Percentiles rank a stretch among this genome's conserved stretches.
Evolutionary conservation across 1,140 invertebrate genomes (phyloP).

Genomic region (Drosophila parvula): DNA sequence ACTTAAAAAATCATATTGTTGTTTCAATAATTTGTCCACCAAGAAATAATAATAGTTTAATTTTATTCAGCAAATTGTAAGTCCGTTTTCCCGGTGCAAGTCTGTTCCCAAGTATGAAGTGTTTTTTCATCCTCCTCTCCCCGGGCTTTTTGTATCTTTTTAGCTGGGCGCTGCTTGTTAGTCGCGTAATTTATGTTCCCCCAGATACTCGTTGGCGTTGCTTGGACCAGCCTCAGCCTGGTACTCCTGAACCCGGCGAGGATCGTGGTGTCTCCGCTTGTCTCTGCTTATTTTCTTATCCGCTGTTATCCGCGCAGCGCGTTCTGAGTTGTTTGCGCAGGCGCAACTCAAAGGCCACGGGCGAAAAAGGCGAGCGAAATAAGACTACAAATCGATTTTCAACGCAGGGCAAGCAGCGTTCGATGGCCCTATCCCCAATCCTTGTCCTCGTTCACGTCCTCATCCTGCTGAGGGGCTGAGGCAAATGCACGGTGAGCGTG

Average conservation of each 20-base stretch:
- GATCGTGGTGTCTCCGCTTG: slow-evolving; percentile 48
- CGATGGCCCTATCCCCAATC: slow-evolving; percentile 37
- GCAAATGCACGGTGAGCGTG: slow-evolving; percentile 76
- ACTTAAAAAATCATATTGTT: no score
- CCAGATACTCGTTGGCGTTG: slow-evolving; percentile 83
- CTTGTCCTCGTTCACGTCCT: background rate
- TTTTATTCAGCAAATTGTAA: background rate
- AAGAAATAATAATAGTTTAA: no score
- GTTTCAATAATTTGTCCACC: background rate
- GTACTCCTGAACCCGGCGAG: slow-evolving; percentile 8
- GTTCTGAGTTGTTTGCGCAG: slow-evolving; percentile 83
- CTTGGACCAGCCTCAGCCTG: slow-evolving; percentile 55
- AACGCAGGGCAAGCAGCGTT: slow-evolving; percentile 70
- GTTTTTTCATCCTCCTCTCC: slow-evolving; percentile 38
- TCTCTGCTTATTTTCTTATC: slow-evolving; percentile 81
- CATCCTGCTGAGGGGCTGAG: background rate
- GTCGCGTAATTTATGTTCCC: slow-evolving; percentile 84
- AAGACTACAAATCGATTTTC: slow-evolving; percentile 83
- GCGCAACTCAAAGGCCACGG: slow-evolving; percentile 71
- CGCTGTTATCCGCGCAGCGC: slow-evolving; percentile 77
- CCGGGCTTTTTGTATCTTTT: slow-evolving; percentile 61
- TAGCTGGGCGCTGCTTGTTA: slow-evolving; percentile 82
- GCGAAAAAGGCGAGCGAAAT: slow-evolving; percentile 36
- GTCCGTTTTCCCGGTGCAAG: slow-evolving; percentile 21
- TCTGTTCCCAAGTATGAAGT: slow-evolving; percentile 62